A percentile compares a stretch with the other conserved stretches of the same genome.
Evolutionary conservation across 2,888 invertebrate species (phyloP).

Genomic region (Scaptodrosophila latifasciaeformis): DNA sequence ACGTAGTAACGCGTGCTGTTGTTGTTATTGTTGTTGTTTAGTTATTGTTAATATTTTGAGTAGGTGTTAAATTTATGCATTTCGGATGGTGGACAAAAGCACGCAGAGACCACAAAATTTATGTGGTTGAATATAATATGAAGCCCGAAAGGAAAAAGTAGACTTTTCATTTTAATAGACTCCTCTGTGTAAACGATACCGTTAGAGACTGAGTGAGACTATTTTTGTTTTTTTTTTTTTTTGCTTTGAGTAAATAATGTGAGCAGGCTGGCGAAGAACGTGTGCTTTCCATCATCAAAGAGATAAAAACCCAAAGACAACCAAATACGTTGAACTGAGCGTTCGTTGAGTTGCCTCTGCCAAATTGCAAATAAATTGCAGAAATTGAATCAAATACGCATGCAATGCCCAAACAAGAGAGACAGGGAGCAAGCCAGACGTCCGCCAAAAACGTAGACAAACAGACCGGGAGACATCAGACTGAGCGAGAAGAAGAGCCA

Average conservation of each 20-base stretch:
- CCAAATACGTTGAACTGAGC: conserved; percentile 16
- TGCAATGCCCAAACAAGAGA: conserved; percentile 66
- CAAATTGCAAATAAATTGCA: conserved; percentile 72
- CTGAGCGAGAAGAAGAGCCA: conserved; percentile 5
- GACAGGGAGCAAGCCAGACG: conserved; percentile 26
- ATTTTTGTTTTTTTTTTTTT: neutral
- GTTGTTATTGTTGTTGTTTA: conserved; percentile 34
- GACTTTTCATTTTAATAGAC: conserved; percentile 37
- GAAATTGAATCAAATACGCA: conserved; percentile 73
- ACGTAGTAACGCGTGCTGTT: conserved; percentile 22
- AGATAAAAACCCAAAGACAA: conserved; percentile 51
- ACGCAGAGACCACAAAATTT: conserved; percentile 23
- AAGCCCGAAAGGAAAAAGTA: neutral
- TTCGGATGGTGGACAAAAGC: conserved; percentile 62
- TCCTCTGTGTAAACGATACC: conserved; percentile 5
- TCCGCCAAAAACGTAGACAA: conserved; percentile 32
- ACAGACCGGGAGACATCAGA: conserved; percentile 20
- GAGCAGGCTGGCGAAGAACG: conserved; percentile 42
- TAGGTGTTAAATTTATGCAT: conserved; percentile 68
- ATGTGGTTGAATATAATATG: neutral
- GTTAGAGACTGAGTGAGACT: neutral
- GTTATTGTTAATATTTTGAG: conserved; percentile 39
- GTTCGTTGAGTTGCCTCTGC: conserved; percentile 28
- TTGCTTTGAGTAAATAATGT: conserved; percentile 26
- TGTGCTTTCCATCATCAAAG: conserved; percentile 67